These are phyloP conservation scores for Aurelia sp. DNA, from an alignment of 30 jellyfish, hydroid and myxozoan species.

Conservation along the genomic window DNA sequence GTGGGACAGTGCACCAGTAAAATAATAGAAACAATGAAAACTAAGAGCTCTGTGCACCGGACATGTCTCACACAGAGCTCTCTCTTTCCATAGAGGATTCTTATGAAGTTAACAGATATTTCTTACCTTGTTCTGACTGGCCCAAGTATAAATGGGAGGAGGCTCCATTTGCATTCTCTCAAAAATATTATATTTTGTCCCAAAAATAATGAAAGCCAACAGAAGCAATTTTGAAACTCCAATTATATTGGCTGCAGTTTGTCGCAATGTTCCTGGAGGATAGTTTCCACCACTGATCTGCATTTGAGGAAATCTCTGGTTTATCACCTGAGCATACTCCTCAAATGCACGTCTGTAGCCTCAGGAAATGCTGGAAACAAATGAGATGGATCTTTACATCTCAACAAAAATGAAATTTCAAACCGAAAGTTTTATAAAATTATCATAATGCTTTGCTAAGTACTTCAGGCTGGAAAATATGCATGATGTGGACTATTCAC, in stretches of 20 bases:
- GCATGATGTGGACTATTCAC: no score
- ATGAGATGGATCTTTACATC: no score
- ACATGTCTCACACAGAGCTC: no score
- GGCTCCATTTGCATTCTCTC: conserved; percentile 74
- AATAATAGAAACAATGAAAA: no score
- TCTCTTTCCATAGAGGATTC: no score
- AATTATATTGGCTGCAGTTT: conserved; percentile 70
- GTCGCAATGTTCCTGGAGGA: conserved; percentile 92
- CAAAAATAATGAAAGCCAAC: conserved; percentile 75
- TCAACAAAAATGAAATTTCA: no score
- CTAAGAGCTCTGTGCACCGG: no score
- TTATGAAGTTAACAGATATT: no score
- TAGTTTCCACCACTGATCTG: conserved; percentile 93
- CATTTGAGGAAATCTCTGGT: conserved; percentile 98
- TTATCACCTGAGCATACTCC: conserved; percentile 95
- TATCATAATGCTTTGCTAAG: no score
- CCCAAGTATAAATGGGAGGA: conserved; percentile 93
- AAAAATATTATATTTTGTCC: conserved; percentile 71
- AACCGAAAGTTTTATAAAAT: no score
- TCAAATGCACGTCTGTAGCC: conserved; percentile 99
- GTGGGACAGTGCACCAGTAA: no score
- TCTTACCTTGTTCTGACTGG: conserved; percentile 92
- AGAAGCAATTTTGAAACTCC: conserved; percentile 77
- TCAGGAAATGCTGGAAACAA: conserved; percentile 92
- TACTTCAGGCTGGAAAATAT: no score